phyloP scores from a whole-genome alignment of 1,140 invertebrate genomes.

The Brachionus manjavacas region DNA sequence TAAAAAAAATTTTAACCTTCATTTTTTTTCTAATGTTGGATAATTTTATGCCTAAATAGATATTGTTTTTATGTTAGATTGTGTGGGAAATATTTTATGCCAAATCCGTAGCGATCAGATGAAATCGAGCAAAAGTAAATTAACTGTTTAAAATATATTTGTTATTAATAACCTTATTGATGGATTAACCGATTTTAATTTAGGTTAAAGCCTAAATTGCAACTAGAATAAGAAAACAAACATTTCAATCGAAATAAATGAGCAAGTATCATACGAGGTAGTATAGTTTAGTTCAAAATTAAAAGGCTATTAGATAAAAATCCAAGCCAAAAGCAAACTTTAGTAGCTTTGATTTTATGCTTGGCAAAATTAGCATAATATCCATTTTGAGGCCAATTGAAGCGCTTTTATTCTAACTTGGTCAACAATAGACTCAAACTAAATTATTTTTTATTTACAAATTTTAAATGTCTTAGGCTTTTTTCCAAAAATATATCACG shows the following conservation, averaged over 20 bases:
- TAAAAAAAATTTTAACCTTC: neutral
- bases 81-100: neutral
- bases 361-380: constrained; percentile 30
- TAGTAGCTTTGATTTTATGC: neutral
- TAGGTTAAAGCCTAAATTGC: neutral
- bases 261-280: neutral
- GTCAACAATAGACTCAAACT: neutral
- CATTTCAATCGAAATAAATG: neutral
- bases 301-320: constrained; percentile 31
- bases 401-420: neutral
- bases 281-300: neutral
- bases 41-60: neutral
- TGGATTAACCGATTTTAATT: constrained; percentile 18
- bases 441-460: neutral
- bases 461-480: neutral
- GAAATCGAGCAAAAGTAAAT: neutral
- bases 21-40: neutral
- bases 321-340: neutral
- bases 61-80: neutral
- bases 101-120: neutral
- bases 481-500: neutral
- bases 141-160: neutral
- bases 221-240: neutral
- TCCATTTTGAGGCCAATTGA: neutral
- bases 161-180: neutral